Conservation (phyloP, 2,888 invertebrate species). For the Panopea generosa region DNA sequence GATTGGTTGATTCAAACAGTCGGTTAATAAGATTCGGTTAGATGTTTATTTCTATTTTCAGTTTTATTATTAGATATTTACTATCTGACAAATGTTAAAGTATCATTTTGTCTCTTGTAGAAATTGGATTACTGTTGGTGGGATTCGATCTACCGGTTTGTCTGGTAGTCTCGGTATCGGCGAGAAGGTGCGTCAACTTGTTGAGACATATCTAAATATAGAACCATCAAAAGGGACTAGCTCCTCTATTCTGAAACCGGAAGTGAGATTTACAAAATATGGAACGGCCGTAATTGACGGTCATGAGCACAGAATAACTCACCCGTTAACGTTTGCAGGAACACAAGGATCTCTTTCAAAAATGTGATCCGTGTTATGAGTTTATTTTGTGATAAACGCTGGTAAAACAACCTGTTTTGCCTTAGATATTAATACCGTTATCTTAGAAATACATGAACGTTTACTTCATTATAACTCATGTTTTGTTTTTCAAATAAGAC, state of each 20-base stretch:
- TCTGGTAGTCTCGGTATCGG: slow-evolving; percentile 77
- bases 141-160: slow-evolving; percentile 79
- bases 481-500: too few relatives aligned
- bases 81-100: too few relatives aligned
- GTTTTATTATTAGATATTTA: too few relatives aligned
- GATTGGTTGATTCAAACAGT: too few relatives aligned
- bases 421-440: too few relatives aligned
- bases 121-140: slow-evolving; percentile 72
- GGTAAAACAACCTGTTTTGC: too few relatives aligned
- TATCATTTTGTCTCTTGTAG: slow-evolving; percentile 16
- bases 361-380: slow-evolving; percentile 17
- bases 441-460: too few relatives aligned
- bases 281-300: slow-evolving; percentile 59
- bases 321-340: slow-evolving; percentile 69
- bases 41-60: too few relatives aligned
- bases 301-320: slow-evolving; percentile 61
- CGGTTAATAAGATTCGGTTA: too few relatives aligned
- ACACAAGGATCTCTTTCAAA: slow-evolving; percentile 8
- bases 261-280: slow-evolving; percentile 47
- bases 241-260: slow-evolving; percentile 35
- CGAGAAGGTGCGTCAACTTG: slow-evolving; percentile 60
- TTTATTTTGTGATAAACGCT: too few relatives aligned
- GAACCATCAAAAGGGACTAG: slow-evolving; percentile 61
- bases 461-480: too few relatives aligned
- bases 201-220: slow-evolving; percentile 51